Evolutionary conservation across 2,113 vertebrate species (phyloP), one percentile per base, ranked within the genome.

Genomic region (Puffinus mauretanicus): DNA sequence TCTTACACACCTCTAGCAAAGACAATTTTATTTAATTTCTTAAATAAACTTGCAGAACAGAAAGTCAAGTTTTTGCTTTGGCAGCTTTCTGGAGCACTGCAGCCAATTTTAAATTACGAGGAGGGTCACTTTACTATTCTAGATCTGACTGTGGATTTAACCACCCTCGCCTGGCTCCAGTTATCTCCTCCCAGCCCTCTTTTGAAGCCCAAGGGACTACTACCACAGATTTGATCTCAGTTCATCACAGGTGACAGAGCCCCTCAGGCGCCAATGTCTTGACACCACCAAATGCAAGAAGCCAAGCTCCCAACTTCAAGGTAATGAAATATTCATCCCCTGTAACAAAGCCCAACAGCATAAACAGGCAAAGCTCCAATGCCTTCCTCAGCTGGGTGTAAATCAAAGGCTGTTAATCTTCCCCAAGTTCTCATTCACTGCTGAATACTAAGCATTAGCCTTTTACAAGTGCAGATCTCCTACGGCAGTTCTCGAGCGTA

Each of bases 321-420:
- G 38, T 34, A 79, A 94, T 90, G 65, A 91, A 86, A 92, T 72
- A 92, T 79, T 91, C 86, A 96, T 64, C 69, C 61, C 77, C 49
- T 1, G 1, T 78, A 86, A 94, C 61, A 95, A 92, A 92, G 80
- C 80, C 82, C 76, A 71, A 81, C 90, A 90, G 94, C 90, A 88
- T 61, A 42, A 94, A 84, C 52, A 83, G 79, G 92, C 92, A 89
- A 84, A 94, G 94, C 88, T 75, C 79, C 42, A 51, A 15, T 0
- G 20, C 94, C 67, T 90, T 75, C 80, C 83, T 83, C 86, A 72
- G 94, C 91, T 81, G 91, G 73, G 88, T 88, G 92, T 75, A 94
- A 95, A 86, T 93, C 88, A 90, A 94, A 91, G 92, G 84, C 82
- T 96, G 91, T 79, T 95, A 96, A 96, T 96, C 94, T 82, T 70